A percentile compares a stretch with the other conserved stretches of the same genome.
Evolutionary conservation across 2,113 vertebrate species (phyloP).

Genomic region (Sterna hirundo): DNA sequence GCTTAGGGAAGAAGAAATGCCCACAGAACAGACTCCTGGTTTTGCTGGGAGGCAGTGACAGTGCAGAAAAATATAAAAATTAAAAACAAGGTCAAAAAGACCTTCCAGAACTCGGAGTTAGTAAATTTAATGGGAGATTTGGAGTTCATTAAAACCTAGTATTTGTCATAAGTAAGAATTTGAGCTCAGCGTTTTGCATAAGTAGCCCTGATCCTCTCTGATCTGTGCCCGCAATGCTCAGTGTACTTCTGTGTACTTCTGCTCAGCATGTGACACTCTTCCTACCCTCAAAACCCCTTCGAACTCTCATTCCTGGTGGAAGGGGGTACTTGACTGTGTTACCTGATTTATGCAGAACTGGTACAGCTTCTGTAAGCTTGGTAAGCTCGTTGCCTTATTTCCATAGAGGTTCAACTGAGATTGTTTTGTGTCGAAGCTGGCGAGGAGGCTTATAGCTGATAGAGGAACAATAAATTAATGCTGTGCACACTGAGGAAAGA

Average conservation of each 20-base stretch:
- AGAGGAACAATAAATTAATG: neutral
- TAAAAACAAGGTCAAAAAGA: neutral
- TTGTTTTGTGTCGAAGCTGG: neutral
- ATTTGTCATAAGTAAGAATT: neutral
- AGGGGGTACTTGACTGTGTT: neutral
- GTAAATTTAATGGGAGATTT: neutral
- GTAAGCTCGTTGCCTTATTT: neutral
- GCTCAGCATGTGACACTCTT: neutral
- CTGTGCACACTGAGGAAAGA: neutral
- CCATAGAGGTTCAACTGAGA: neutral
- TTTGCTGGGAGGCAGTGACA: neutral
- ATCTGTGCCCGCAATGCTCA: neutral
- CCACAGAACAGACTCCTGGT: accelerated
- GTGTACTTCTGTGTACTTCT: neutral
- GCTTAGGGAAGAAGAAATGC: neutral
- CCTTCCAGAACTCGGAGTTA: neutral
- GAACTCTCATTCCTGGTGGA: neutral
- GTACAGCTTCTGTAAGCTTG: neutral
- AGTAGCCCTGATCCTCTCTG: neutral
- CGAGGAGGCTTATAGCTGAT: neutral
- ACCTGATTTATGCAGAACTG: neutral
- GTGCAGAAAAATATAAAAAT: neutral
- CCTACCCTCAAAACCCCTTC: neutral
- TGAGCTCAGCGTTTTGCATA: accelerated
- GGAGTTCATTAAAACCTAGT: neutral